Conservation (phyloP, 2,888 invertebrate genomes). For the Drosophila limbata region DNA sequence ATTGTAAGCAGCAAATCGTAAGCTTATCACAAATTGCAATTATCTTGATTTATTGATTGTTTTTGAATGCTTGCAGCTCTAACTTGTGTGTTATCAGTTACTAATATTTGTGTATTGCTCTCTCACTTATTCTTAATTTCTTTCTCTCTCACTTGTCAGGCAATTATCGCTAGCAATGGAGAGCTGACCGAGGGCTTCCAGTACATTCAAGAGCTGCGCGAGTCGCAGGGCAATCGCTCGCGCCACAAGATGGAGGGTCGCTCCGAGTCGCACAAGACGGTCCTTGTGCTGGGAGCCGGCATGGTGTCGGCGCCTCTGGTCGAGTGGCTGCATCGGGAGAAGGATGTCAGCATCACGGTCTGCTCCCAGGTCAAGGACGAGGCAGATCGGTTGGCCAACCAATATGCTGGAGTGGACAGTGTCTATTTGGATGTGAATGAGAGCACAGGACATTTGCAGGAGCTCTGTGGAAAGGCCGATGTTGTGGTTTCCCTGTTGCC, state of each 20-base stretch:
- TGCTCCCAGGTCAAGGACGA: slow-evolving; percentile 96
- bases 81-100: slow-evolving; percentile 21
- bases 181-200: slow-evolving; percentile 95
- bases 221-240: slow-evolving; percentile 87
- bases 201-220: slow-evolving; percentile 96
- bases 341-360: slow-evolving; percentile 92
- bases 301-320: slow-evolving; percentile 97
- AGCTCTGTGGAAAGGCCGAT: slow-evolving; percentile 90
- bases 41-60: not conserved
- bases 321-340: slow-evolving; percentile 95
- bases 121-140: not conserved
- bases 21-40: not conserved
- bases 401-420: slow-evolving; percentile 92
- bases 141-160: slow-evolving; percentile 86
- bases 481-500: slow-evolving; percentile 96
- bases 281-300: slow-evolving; percentile 97
- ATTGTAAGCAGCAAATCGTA: not conserved
- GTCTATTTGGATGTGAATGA: slow-evolving; percentile 93
- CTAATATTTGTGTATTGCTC: not conserved
- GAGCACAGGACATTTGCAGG: slow-evolving; percentile 88
- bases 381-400: slow-evolving; percentile 92
- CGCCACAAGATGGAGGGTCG: slow-evolving; percentile 90
- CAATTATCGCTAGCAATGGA: slow-evolving; percentile 98
- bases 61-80: not conserved
- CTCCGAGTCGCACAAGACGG: slow-evolving; percentile 88